Evolutionary conservation across 2,888 invertebrate species (phyloP).

Genomic region (Bellardia pandia): DNA sequence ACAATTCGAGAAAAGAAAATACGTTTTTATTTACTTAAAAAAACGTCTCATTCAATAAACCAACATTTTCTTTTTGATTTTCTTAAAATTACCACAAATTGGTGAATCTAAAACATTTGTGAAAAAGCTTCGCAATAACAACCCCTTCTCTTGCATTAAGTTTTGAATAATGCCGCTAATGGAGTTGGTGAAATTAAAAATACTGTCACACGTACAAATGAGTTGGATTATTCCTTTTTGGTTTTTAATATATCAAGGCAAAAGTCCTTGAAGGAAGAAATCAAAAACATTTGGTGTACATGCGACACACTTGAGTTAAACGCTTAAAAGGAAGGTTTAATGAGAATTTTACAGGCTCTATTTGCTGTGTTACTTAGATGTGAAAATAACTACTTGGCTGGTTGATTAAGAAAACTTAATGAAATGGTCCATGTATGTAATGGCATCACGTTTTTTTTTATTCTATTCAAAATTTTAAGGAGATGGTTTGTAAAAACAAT

Average conservation of each 20-base stretch:
- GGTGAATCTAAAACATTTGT: constrained; percentile 26
- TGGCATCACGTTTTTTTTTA: too few species aligned
- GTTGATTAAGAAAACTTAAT: too few species aligned
- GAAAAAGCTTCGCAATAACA: not conserved
- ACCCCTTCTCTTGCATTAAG: not conserved
- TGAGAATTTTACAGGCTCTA: not conserved
- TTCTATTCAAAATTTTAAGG: too few species aligned
- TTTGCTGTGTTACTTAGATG: not conserved
- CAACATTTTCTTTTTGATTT: constrained; percentile 68
- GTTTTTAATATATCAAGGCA: constrained; percentile 22
- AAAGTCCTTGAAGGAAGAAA: constrained; percentile 18
- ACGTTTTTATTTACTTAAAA: constrained; percentile 19
- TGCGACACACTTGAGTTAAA: not conserved
- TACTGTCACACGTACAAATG: constrained; percentile 59
- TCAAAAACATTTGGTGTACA: not conserved
- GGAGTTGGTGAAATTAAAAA: constrained; percentile 67
- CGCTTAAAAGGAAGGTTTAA: not conserved
- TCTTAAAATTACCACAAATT: constrained; percentile 70
- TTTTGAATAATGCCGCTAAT: constrained; percentile 51
- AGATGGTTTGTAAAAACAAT: too few species aligned
- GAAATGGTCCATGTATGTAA: too few species aligned
- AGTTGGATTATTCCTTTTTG: constrained; percentile 39
- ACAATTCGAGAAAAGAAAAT: constrained; percentile 34
- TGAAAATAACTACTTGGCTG: too few species aligned
- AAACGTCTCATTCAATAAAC: constrained; percentile 42